These are phyloP conservation scores for Hippopotamyrus pictus DNA, from an alignment of 2,797 vertebrate species.

Conservation along the genomic window DNA sequence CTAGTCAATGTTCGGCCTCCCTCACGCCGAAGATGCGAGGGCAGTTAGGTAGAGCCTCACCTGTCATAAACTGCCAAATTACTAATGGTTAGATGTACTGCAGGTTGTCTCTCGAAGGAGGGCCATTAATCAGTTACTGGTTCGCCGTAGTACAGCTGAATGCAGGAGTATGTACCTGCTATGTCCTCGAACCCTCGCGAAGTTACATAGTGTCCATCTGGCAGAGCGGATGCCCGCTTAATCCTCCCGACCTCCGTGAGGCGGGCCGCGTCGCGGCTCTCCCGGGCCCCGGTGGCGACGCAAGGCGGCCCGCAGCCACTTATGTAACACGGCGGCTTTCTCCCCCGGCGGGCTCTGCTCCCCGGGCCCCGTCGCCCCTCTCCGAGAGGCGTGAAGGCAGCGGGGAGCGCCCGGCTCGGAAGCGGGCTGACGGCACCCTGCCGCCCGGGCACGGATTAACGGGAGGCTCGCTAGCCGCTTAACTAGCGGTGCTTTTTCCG, in stretches of 20 bases:
- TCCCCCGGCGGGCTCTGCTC: background rate
- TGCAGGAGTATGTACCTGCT: background rate
- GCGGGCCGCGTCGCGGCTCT: background rate
- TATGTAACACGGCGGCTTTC: conserved; percentile 27
- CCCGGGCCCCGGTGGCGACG: background rate
- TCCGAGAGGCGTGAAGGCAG: background rate
- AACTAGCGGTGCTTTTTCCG: conserved; percentile 34
- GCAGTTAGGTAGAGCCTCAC: background rate
- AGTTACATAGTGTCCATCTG: background rate
- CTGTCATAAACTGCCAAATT: background rate
- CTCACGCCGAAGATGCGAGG: background rate
- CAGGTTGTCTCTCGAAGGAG: background rate
- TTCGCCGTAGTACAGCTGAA: background rate
- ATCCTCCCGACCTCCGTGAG: conserved; percentile 35
- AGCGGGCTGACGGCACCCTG: conserved; percentile 4
- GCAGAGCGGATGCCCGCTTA: background rate
- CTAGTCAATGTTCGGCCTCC: background rate
- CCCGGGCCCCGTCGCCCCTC: background rate
- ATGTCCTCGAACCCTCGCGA: background rate
- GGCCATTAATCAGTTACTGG: background rate
- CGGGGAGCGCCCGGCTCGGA: background rate
- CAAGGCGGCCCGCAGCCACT: conserved; percentile 19
- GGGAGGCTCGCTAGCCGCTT: conserved; percentile 41
- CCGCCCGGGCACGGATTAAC: conserved; percentile 13
- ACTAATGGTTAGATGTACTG: background rate